These are phyloP conservation scores for Notospermus geniculatus DNA, from an alignment of 1,140 invertebrate species.

Conservation along the genomic window DNA sequence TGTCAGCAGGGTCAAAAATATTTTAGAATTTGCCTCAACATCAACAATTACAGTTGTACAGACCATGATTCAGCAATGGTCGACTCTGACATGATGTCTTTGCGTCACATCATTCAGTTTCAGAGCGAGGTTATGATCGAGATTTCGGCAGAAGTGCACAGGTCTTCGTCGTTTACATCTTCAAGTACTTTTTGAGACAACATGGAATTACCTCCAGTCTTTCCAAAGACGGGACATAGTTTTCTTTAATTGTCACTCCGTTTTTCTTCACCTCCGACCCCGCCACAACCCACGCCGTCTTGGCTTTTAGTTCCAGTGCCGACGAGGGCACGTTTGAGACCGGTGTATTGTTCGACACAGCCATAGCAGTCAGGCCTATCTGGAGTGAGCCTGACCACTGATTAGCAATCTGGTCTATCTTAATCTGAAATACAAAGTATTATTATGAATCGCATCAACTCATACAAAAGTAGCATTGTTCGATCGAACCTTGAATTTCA, in stretches of 20 bases:
- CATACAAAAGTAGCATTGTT: too few species aligned
- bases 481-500: too few species aligned
- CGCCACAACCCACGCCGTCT: conserved; percentile 58
- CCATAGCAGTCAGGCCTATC: conserved; percentile 74
- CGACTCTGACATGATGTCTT: too few species aligned
- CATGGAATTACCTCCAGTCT: conserved; percentile 42
- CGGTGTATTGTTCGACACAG: conserved; percentile 63
- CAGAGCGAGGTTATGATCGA: too few species aligned
- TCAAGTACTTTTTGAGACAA: background rate
- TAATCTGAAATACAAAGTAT: conserved; percentile 68
- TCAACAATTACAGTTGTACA: too few species aligned
- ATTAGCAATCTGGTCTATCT: conserved; percentile 62
- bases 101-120: too few species aligned
- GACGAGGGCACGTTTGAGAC: conserved; percentile 63
- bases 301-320: conserved; percentile 39
- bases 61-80: too few species aligned
- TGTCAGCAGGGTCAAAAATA: too few species aligned
- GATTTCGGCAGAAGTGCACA: too few species aligned
- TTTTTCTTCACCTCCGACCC: conserved; percentile 59
- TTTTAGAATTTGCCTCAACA: too few species aligned
- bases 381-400: conserved; percentile 74
- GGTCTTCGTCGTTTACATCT: too few species aligned
- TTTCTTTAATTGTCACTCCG: conserved; percentile 51
- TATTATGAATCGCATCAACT: too few species aligned
- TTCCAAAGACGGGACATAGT: conserved; percentile 53